phyloP scores from a whole-genome alignment of 2,797 vertebrate species.

The Phylloscopus collybita region DNA sequence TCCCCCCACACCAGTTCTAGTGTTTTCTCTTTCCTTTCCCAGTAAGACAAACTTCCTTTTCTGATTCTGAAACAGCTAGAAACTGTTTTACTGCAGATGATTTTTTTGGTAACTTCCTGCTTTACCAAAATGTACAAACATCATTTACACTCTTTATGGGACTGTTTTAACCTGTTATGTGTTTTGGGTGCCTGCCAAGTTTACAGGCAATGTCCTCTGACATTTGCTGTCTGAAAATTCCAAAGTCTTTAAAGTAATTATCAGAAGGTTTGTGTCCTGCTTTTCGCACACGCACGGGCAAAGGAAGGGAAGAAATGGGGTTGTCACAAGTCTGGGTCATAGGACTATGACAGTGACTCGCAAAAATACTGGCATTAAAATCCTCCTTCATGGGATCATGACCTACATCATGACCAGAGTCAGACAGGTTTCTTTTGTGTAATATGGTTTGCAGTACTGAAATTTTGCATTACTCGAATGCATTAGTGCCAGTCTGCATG shows the following conservation, averaged over 20 bases:
- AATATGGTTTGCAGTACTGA: neutral
- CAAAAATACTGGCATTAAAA: neutral
- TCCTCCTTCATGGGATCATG: neutral
- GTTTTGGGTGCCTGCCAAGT: neutral
- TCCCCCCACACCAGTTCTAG: neutral
- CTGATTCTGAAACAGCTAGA: neutral
- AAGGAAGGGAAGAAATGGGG: neutral
- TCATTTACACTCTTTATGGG: neutral
- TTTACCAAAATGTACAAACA: neutral
- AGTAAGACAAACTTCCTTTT: neutral
- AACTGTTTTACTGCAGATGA: neutral
- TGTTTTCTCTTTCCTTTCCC: neutral
- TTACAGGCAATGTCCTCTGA: neutral
- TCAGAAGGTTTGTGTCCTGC: neutral
- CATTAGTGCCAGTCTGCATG: neutral
- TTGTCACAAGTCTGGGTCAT: neutral
- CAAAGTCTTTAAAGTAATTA: neutral
- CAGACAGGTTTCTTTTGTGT: neutral
- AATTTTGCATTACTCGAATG: neutral
- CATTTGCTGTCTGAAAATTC: neutral
- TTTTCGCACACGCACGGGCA: rapidly evolving
- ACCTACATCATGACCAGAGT: neutral
- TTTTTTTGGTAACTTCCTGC: neutral
- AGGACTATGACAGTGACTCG: neutral
- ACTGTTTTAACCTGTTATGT: neutral